Evolutionary conservation across 2,797 vertebrate species (phyloP).

Genomic region (Naso thynnoides): DNA sequence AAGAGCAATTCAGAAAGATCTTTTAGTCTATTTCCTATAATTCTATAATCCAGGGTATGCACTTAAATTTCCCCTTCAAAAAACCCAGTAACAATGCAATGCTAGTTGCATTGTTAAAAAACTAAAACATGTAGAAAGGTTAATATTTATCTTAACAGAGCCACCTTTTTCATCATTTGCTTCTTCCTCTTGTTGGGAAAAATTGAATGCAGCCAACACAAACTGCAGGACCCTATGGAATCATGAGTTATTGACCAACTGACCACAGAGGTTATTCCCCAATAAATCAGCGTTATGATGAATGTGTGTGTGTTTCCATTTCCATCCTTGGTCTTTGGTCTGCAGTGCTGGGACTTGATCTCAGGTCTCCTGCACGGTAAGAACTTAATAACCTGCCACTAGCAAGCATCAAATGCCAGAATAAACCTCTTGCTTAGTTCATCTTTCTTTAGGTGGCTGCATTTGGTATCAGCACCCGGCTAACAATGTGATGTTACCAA

Average conservation of each 20-base stretch:
- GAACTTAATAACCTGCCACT: conserved; percentile 58
- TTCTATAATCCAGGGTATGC: conserved; percentile 3
- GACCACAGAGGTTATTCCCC: conserved; percentile 56
- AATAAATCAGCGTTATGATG: conserved; percentile 71
- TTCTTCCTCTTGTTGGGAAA: conserved; percentile 29
- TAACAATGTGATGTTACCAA: not conserved
- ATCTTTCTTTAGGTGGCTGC: conserved; percentile 9
- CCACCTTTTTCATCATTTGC: conserved; percentile 23
- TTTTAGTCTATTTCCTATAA: not conserved
- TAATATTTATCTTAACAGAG: conserved; percentile 1
- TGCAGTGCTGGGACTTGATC: conserved; percentile 35
- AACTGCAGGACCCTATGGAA: conserved; percentile 34
- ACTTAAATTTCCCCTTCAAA: not conserved
- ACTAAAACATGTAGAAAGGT: conserved; percentile 5
- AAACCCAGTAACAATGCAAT: conserved; percentile 2
- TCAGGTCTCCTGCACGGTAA: conserved; percentile 11
- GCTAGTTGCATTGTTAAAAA: not conserved
- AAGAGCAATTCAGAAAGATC: not conserved
- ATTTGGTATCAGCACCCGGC: conserved; percentile 1
- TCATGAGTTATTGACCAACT: conserved; percentile 65
- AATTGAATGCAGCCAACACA: conserved; percentile 39
- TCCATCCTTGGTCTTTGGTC: conserved; percentile 44
- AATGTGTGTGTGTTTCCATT: conserved; percentile 57
- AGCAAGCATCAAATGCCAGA: conserved; percentile 37
- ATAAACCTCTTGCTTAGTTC: conserved; percentile 29